Evolutionary conservation across 1,140 invertebrate genomes (phyloP), one percentile per base, ranked within the genome.

Genomic region (Papilio polytes): DNA sequence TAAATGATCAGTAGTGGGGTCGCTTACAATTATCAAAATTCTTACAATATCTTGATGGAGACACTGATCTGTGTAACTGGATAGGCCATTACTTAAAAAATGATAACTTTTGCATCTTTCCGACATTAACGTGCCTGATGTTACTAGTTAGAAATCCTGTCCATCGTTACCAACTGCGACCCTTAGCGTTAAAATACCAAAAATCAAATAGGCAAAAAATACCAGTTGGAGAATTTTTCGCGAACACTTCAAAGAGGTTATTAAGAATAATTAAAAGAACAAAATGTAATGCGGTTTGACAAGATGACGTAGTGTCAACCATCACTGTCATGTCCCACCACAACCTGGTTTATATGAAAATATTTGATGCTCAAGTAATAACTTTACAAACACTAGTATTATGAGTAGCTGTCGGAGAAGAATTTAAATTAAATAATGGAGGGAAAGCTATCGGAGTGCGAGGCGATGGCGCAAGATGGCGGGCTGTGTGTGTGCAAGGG

Each of bases 401-500:
- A 78, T 78, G 77, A 78, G 22, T 9, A 20, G 44, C 56, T 41
- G 22, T 10, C 13, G 56, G 26, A 41, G 8, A 46, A 22, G 41
- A 59, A 22, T 48, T 78, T 78, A 46, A 78, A 78, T 79, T 73
- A 44, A 81, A 73, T 70, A 12, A 87, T 89, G 88, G 85, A 89
- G 51, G 44, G 31, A 6, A 86, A 82, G 41, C 31, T 86, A 36
- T 78, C 88, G 46, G 88, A 89, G 7, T 84, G 81, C 56, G 85
- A 86, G 46, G 10, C 80, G 41, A 84, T 83, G 3, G 86, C 85
- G 84, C 22, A 22, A 41, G 83, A 82, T 13, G 53, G 80, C 10
- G 85, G 80, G 15, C 31, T 66, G 63, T 88, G 89, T 56, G 88
- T 81, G 44, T 85, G 89, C 74, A 84, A 85, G 78, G 82, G 83